phyloP scores from a whole-genome alignment of 2,113 vertebrate species.

The Anolis carolinensis region DNA sequence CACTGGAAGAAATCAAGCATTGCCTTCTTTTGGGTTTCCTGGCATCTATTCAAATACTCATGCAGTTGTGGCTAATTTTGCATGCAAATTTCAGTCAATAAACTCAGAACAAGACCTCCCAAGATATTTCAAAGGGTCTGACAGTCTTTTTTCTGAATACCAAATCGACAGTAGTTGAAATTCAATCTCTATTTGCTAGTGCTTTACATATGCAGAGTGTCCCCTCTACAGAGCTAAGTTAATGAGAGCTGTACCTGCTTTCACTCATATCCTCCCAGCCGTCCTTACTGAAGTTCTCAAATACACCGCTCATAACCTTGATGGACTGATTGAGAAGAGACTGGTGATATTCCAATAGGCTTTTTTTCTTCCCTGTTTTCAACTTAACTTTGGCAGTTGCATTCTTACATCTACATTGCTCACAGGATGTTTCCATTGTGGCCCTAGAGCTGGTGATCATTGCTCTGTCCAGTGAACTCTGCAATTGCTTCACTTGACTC shows the following conservation, averaged over 20 bases:
- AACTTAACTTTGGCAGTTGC: conserved; percentile 85
- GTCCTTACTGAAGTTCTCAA: conserved; percentile 89
- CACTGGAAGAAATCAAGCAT: conserved; percentile 96
- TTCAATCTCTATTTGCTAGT: conserved; percentile 96
- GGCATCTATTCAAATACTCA: conserved; percentile 94
- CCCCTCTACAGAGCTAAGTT: conserved; percentile 88
- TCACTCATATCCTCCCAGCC: conserved; percentile 94
- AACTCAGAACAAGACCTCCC: conserved; percentile 98
- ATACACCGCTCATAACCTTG: conserved; percentile 87
- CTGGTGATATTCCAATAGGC: conserved; percentile 75
- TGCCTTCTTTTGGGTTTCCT: conserved; percentile 91
- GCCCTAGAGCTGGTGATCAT: conserved; percentile 68
- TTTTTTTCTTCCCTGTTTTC: conserved; percentile 80
- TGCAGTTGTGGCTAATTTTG: conserved; percentile 97
- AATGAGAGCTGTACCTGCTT: conserved; percentile 95
- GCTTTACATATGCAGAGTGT: conserved; percentile 94
- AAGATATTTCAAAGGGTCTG: conserved; percentile 99
- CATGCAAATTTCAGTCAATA: conserved; percentile 99
- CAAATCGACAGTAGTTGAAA: conserved; percentile 97
- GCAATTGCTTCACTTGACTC: conserved; percentile 75
- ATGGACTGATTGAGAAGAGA: conserved; percentile 86
- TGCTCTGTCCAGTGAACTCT: conserved; percentile 78
- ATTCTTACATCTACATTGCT: conserved; percentile 68
- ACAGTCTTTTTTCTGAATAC: conserved; percentile 97
- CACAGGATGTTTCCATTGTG: conserved; percentile 48